Evolutionary conservation across 2,113 vertebrate species (phyloP), one percentile per base, ranked within the genome.

Genomic region (Podarcis cretensis): DNA sequence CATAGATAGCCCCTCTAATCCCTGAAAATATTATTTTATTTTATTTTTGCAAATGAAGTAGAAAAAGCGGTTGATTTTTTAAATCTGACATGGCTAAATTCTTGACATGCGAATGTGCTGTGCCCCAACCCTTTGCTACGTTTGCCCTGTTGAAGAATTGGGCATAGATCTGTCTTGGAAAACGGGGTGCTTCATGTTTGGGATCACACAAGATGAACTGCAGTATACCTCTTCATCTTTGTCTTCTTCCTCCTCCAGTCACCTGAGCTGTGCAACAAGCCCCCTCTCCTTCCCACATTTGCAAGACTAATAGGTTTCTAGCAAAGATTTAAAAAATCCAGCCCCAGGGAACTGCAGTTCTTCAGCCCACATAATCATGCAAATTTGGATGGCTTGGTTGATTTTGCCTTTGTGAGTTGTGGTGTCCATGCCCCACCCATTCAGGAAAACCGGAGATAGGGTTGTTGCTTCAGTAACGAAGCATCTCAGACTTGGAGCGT

Each of bases 91-190:
- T 4, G 25, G 12, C 85, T 30, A 86, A 94, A 86, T 74, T 0
- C 0, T 68, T 4, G 59, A 0, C 43, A 4, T 5, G 3, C 18
- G 1, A 35, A 59, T 54, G 48, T 54, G 48, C 48, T 54, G 48
- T 1, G 0, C 9, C 48, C 2, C 10, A 54, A 2, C 2, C 9
- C 0, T 32, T 81, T 81, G 57, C 79, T 80, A 57, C 4, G 30
- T 32, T 59, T 37, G 32, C 20, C 32, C 20, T 32, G 9, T 16
- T 3, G 63, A 35, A 25, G 32, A 37, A 82, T 25, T 37, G 6
- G 32, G 78, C 27, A 32, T 80, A 16, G 59, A 59, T 59, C 32
- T n/a, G 54, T 27, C 40, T 78, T 27, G 25, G 13, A 54, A 54
- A 54, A 54, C 13, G 30, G 20, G 54, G 7, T 63, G 9, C 7